Conservation (phyloP, 2,113 vertebrate genomes). For the Salvelinus alpinus region DNA sequence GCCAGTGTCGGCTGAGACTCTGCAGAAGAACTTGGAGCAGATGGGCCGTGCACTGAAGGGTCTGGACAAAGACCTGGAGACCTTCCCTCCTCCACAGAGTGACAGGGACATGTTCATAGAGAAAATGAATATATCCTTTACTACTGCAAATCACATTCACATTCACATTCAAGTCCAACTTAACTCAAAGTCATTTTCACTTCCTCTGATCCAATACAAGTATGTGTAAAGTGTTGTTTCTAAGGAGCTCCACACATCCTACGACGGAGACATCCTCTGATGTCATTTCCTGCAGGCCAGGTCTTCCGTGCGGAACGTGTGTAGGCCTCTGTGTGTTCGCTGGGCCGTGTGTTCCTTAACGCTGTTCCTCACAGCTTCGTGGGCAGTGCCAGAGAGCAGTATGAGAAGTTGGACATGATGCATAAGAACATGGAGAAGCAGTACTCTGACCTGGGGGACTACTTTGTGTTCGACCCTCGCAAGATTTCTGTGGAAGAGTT, state of each 20-base stretch:
- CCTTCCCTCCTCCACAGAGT: constrained; percentile 76
- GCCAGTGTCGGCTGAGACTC: constrained; percentile 79
- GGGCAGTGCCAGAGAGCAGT: constrained; percentile 74
- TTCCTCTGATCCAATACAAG: neutral
- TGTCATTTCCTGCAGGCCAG: too few relatives aligned
- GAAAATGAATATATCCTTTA: constrained; percentile 85
- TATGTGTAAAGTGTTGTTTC: neutral
- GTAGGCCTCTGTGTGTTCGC: neutral
- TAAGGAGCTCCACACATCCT: neutral
- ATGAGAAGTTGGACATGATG: constrained; percentile 81
- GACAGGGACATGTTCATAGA: constrained; percentile 80
- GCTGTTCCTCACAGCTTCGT: constrained; percentile 74
- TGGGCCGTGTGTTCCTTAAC: constrained; percentile 69
- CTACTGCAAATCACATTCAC: neutral
- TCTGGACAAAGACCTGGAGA: constrained; percentile 76
- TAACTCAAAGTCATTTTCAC: neutral
- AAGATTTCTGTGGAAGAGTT: constrained; percentile 81
- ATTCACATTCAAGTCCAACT: neutral
- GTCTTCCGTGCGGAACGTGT: neutral
- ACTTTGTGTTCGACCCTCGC: constrained; percentile 81
- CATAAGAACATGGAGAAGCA: constrained; percentile 84
- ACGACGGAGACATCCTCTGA: neutral
- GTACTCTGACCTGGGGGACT: constrained; percentile 74
- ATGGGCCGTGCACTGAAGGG: constrained; percentile 81
- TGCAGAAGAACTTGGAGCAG: constrained; percentile 83